Base-by-base conservation (phyloP, 2,888 invertebrate genomes). In the Exocentrus adspersus region DNA sequence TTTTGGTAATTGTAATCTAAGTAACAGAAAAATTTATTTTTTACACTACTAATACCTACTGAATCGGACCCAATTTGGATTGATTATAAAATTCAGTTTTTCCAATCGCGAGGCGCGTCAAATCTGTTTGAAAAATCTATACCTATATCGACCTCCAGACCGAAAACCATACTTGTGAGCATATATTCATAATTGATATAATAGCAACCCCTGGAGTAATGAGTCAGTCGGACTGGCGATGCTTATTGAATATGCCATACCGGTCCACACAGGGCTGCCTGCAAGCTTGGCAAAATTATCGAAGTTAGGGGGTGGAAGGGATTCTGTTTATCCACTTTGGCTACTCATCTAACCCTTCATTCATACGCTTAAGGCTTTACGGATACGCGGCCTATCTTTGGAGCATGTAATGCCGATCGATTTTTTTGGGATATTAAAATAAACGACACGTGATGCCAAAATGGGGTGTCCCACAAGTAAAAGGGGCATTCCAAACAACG, bases 131-230 rank as follows among this genome's bases (percentile, higher is more conserved):
- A 64, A 67, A 67, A 58, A 64, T 62, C 64, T 58, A 62, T 62
- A 60, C 59, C 58, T 64, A 64, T 63, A 67, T 67, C 62, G 60
- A 62, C 64, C 64, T 53, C 51, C 41, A 59, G 54, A 46, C 54
- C 64, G 62, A 68, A 69, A 68, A 68, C 65, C 62, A 67, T 72
- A 71, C 71, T 69, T 71, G 51, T 56, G 62, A 70, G 74, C 72
- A 72, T 69, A 68, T 75, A 79, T 80, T 77, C 77, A 80, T 80
- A 80, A 80, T 80, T 80, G 79, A 80, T 79, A 79, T 75, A 76
- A 75, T 73, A 73, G 75, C 75, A 76, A 78, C 77, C 79, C 79
- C 79, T 72, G 72, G 79, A 78, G 78, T 79, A 80, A 80, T 80
- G 80, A 80, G 78, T 80, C 79, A 80, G 79, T 78, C 75, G 76